Evolutionary conservation across 2,113 vertebrate genomes (phyloP), one percentile per base, ranked within the genome.

Genomic region (Nothocercus nigrocapillus): DNA sequence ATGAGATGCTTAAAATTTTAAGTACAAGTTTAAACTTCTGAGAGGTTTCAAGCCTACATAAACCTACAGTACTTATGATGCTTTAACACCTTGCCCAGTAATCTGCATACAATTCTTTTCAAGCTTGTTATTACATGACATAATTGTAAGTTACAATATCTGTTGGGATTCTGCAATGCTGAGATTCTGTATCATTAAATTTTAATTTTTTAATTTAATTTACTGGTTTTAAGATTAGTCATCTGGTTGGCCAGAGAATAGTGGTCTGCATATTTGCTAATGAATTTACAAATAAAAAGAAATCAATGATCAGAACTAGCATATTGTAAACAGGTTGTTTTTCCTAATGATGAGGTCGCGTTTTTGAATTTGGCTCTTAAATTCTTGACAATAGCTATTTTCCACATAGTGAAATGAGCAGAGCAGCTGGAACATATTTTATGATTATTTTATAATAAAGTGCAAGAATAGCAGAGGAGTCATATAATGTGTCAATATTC

Each of bases 261-360:
- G 67, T 5, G 14, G 22, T 64, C 88, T 30, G 38, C 61, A 12
- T 0, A 0, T 40, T 34, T 62, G 58, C 2, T 0, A 1, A 7
- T 64, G 73, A n/a, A 81, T 42, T 63, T 51, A 56, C 27, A 47
- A 36, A 18, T 19, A 5, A 69, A 88, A 88, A 67, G 22, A 3
- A 28, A 7, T 44, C 32, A 63, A 25, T 16, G 77, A 75, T 88
- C 66, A 59, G n/a, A 40, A 20, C 49, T 28, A 38, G 10, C 32
- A 5, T 61, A 18, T 51, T 68, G 47, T 49, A 74, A 90, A 79
- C 19, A 38, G 7, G 13, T 36, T 79, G 67, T 59, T 89, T 81
- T 82, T 89, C 20, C 13, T 16, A 3, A 32, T 72, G 28, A 61
- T 4, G 36, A 20, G 3, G 9, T 79, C 16, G 53, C 1, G 11